Percentiles rank a stretch among this genome's conserved stretches.
phyloP scores from a whole-genome alignment of 2,797 vertebrate species.

The Cossypha heuglini region DNA sequence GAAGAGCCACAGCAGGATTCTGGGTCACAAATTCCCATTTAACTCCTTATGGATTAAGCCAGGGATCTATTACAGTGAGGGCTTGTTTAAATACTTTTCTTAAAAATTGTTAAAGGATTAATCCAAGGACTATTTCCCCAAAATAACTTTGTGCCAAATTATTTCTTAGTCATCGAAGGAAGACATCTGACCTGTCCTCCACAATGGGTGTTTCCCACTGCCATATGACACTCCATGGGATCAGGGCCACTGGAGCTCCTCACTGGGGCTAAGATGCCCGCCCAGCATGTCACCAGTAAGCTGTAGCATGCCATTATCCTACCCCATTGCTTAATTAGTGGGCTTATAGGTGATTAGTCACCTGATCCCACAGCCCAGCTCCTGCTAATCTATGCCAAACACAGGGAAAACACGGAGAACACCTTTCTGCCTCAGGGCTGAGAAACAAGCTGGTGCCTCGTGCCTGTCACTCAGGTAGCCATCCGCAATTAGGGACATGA shows the following conservation, averaged over 20 bases:
- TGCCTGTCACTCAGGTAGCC: background rate
- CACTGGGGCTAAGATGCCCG: rapidly evolving
- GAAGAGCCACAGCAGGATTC: background rate
- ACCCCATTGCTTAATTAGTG: constrained; percentile 10
- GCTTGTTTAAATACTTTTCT: background rate
- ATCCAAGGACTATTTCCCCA: background rate
- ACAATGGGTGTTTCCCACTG: background rate
- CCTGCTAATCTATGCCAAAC: background rate
- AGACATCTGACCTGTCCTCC: rapidly evolving
- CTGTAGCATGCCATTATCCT: background rate
- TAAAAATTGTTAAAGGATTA: background rate
- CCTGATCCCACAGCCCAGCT: background rate
- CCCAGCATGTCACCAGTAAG: background rate
- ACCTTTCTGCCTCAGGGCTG: background rate
- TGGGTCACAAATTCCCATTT: background rate
- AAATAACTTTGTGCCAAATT: background rate
- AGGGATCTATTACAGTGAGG: rapidly evolving
- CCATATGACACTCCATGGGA: rapidly evolving
- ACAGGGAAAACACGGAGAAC: background rate
- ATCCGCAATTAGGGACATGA: background rate
- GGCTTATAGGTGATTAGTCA: constrained; percentile 30
- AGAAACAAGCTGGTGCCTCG: background rate
- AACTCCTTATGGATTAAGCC: background rate
- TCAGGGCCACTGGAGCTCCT: background rate
- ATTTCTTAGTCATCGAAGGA: rapidly evolving